Percentiles rank a stretch among this genome's conserved stretches.
phyloP scores from a whole-genome alignment of 2,113 vertebrate genomes.

The Pao palembangensis region DNA sequence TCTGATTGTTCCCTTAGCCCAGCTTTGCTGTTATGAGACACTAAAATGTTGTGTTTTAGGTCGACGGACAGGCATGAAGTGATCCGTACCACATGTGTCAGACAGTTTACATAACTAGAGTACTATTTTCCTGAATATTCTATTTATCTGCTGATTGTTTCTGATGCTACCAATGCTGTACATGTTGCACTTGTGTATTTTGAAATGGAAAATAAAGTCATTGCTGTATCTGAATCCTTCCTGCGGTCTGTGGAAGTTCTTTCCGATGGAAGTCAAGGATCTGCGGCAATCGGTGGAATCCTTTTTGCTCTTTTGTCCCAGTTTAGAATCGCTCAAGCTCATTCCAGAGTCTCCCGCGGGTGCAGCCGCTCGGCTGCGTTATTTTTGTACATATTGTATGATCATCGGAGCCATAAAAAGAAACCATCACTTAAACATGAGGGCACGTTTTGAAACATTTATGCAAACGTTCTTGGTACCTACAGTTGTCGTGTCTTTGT shows the following conservation, averaged over 20 bases:
- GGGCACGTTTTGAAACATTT: no score
- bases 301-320: neutral
- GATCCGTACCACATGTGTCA: conserved; percentile 51
- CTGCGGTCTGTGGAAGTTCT: conserved; percentile 23
- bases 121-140: conserved; percentile 65
- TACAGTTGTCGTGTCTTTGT: no score
- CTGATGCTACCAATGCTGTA: conserved; percentile 34
- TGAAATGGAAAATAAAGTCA: conserved; percentile 40
- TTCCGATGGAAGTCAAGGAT: conserved; percentile 1
- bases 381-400: neutral
- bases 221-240: neutral
- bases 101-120: conserved; percentile 54
- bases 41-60: conserved; percentile 13
- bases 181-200: conserved; percentile 52
- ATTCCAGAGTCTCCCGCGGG: neutral
- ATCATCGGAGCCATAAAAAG: neutral
- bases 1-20: conserved; percentile 22
- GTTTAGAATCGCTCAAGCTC: neutral
- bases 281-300: conserved; percentile 23
- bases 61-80: conserved; percentile 42
- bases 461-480: no score
- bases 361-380: neutral
- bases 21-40: conserved; percentile 23
- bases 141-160: conserved; percentile 64
- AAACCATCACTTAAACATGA: no score